phyloP scores from a whole-genome alignment of 2,888 invertebrate species.

The Ochlodes sylvanus region DNA sequence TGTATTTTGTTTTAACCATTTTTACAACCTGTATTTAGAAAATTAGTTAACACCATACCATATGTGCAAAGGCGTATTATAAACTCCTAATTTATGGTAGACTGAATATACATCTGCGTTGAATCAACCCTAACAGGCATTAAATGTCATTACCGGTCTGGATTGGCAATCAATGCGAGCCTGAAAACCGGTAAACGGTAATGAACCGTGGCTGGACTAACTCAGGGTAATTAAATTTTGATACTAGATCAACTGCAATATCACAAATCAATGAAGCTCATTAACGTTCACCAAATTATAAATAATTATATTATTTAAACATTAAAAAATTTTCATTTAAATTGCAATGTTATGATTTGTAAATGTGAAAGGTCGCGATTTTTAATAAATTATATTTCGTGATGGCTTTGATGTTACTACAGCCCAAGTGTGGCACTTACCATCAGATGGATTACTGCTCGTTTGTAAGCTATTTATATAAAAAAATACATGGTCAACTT shows the following conservation, averaged over 20 bases:
- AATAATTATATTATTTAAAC: too few species aligned
- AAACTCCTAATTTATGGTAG: neutral
- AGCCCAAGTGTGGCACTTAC: too few species aligned
- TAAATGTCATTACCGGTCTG: conserved; percentile 34
- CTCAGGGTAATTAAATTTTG: conserved; percentile 68
- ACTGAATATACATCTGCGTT: conserved; percentile 35
- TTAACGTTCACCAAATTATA: neutral
- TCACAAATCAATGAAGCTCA: neutral
- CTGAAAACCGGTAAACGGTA: conserved; percentile 50
- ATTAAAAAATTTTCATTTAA: neutral
- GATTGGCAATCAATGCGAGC: conserved; percentile 43
- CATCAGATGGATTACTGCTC: too few species aligned
- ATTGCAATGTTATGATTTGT: too few species aligned
- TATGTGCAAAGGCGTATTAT: neutral
- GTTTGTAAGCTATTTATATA: too few species aligned
- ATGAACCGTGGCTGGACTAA: conserved; percentile 53
- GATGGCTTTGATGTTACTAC: too few species aligned
- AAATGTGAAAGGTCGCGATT: too few species aligned
- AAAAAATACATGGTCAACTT: too few species aligned
- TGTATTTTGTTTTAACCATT: too few species aligned
- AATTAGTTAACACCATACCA: too few species aligned
- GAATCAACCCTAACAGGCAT: conserved; percentile 19
- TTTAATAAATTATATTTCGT: too few species aligned
- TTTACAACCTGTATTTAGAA: too few species aligned
- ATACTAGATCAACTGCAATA: conserved; percentile 50